A percentile compares a stretch with the other conserved stretches of the same genome.
phyloP scores from a whole-genome alignment of 2,113 vertebrate species.

The Chaetorhynchus papuensis region DNA sequence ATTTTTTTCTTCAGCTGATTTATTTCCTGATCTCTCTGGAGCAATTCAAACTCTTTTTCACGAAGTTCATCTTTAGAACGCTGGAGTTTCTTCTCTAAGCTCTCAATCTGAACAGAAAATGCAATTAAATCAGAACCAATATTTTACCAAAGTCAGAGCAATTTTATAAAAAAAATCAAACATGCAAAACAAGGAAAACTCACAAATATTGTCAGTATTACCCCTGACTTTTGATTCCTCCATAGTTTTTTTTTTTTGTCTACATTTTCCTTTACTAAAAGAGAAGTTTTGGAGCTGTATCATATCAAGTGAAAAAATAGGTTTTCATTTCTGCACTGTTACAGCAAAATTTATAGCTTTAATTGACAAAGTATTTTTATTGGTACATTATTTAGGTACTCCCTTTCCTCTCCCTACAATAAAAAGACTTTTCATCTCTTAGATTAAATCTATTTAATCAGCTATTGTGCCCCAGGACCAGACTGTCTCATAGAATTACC shows the following conservation, averaged over 20 bases:
- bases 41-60: conserved; percentile 72
- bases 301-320: not conserved
- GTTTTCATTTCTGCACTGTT: not conserved
- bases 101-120: conserved; percentile 65
- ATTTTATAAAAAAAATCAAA: not conserved
- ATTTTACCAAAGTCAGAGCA: not conserved
- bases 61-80: conserved; percentile 67
- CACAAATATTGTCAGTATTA: not conserved
- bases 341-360: not conserved
- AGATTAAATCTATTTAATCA: not conserved
- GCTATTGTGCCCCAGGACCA: not conserved
- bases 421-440: not conserved
- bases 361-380: not conserved
- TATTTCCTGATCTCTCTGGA: conserved; percentile 76
- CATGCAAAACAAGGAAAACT: not conserved
- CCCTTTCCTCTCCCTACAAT: not conserved
- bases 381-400: not conserved
- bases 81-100: conserved; percentile 71
- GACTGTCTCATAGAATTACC: not conserved
- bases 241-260: not conserved
- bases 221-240: not conserved
- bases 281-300: not conserved
- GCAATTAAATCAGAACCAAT: not conserved
- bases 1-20: conserved; percentile 72
- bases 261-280: not conserved